These are phyloP conservation scores for Synanthedon andrenaeformis DNA, from an alignment of 2,888 invertebrate species.

Conservation along the genomic window DNA sequence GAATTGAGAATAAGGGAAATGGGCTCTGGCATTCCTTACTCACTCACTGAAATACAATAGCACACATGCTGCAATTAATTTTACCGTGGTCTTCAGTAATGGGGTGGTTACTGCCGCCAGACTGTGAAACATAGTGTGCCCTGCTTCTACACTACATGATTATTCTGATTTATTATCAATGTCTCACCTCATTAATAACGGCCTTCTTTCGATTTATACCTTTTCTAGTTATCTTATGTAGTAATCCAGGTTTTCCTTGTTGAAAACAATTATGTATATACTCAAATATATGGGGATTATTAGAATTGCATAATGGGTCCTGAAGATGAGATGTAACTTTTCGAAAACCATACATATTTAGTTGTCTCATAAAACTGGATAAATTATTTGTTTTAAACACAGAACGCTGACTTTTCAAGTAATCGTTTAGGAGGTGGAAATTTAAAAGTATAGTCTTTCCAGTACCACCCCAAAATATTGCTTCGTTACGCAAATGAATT, in stretches of 20 bases:
- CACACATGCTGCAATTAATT: too few relatives aligned
- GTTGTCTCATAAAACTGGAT: slow-evolving; percentile 72
- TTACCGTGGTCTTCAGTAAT: too few relatives aligned
- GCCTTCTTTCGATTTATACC: slow-evolving; percentile 24
- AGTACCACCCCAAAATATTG: slow-evolving; percentile 73
- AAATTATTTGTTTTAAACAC: slow-evolving; percentile 73
- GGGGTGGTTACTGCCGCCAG: too few relatives aligned
- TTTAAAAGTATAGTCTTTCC: slow-evolving; percentile 72
- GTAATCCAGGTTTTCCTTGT: slow-evolving; percentile 60
- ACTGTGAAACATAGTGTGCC: too few relatives aligned
- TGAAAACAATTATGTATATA: slow-evolving; percentile 72
- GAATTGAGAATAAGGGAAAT: too few relatives aligned
- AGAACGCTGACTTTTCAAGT: slow-evolving; percentile 61
- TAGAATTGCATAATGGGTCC: slow-evolving; percentile 67
- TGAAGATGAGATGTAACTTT: slow-evolving; percentile 73
- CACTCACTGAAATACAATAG: too few relatives aligned
- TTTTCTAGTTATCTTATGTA: slow-evolving; percentile 69
- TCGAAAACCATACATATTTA: slow-evolving; percentile 73
- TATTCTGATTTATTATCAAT: too few relatives aligned
- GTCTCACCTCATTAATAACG: too few relatives aligned
- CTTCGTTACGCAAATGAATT: slow-evolving; percentile 68
- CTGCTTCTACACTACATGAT: too few relatives aligned
- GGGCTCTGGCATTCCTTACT: too few relatives aligned
- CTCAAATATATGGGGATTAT: slow-evolving; percentile 71
- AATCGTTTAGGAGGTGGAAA: slow-evolving; percentile 68